Evolutionary conservation across 2,888 invertebrate species (phyloP), one percentile per base, ranked within the genome.

Genomic region (Nomada lathburiana): DNA sequence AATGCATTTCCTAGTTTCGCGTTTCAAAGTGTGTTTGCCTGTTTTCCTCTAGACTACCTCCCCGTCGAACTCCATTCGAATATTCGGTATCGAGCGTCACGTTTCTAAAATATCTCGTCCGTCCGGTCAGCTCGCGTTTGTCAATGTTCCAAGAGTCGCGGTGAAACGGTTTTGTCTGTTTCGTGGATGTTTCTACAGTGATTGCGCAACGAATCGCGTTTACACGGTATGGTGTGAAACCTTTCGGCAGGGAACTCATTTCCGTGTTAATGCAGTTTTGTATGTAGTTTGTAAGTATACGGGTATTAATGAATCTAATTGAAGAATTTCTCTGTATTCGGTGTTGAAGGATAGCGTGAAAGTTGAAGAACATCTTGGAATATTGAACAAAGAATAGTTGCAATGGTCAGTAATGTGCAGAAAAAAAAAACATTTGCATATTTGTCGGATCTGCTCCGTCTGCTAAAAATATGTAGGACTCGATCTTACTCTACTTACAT

Each of bases 131-230:
- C 2, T n/a, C 55, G 55, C 50, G 69, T 18, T 70, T 65, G 72
- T 64, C 72, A 68, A 26, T 36, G 53, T 74, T 75, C 67, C 63
- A 57, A 81, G 71, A 75, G 71, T 60, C 70, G 20, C 52, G 50
- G 63, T 26, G 68, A 67, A 63, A 62, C 47, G 47, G n/a, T n/a
- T 13, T 55, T 23, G 64, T 55, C 73, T 47, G 59, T 68, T 69
- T 62, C 77, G 26, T n/a, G 11, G 55, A 47, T 75, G 76, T 83
- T 78, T 85, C 86, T 74, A 74, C 36, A 42, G 76, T 75, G 80
- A 79, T 86, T 86, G 76, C 68, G 82, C 84, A 80, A 76, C 62
- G 73, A 69, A 57, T 70, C 57, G 23, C 53, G 50, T 64, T 16
- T 72, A 62, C 42, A 20, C 65, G 59, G 44, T 55, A 26, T 2